Conservation (phyloP, 2,888 invertebrate genomes). For the Nemoura dubitans region DNA sequence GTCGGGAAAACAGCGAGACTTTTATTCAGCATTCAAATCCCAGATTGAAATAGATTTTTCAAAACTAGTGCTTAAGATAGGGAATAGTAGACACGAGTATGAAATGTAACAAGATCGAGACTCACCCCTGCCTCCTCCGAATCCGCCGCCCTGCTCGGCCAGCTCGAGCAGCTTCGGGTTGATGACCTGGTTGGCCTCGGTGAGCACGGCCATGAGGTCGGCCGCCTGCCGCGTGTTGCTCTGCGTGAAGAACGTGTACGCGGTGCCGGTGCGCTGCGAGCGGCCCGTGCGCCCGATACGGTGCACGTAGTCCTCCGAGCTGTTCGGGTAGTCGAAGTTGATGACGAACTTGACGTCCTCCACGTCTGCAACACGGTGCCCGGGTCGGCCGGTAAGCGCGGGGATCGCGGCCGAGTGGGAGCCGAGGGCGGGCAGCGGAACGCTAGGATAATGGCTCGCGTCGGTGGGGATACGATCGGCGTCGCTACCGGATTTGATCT, state of each 20-base stretch:
- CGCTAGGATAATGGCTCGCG: too few relatives aligned
- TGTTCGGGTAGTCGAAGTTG: constrained; percentile 97
- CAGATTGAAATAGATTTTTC: too few relatives aligned
- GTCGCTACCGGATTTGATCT: constrained; percentile 26
- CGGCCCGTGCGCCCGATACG: constrained; percentile 96
- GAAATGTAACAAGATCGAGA: background rate
- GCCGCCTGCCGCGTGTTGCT: constrained; percentile 89
- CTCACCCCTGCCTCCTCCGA: constrained; percentile 39
- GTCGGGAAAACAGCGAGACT: too few relatives aligned
- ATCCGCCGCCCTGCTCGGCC: constrained; percentile 67
- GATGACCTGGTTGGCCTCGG: constrained; percentile 94
- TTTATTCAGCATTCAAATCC: too few relatives aligned
- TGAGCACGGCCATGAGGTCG: constrained; percentile 89
- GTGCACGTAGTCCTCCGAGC: constrained; percentile 97
- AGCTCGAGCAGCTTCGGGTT: constrained; percentile 87
- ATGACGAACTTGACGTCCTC: constrained; percentile 99
- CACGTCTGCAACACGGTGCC: constrained; percentile 78
- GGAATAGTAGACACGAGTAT: too few relatives aligned
- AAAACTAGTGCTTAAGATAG: too few relatives aligned
- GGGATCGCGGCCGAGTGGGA: background rate
- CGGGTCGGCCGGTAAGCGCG: constrained; percentile 28
- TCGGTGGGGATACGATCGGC: constrained; percentile 32
- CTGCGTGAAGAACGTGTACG: constrained; percentile 95
- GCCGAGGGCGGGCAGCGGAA: constrained; percentile 26
- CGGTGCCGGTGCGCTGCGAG: constrained; percentile 91